phyloP scores from a whole-genome alignment of 2,113 vertebrate genomes.

The Mugil cephalus region DNA sequence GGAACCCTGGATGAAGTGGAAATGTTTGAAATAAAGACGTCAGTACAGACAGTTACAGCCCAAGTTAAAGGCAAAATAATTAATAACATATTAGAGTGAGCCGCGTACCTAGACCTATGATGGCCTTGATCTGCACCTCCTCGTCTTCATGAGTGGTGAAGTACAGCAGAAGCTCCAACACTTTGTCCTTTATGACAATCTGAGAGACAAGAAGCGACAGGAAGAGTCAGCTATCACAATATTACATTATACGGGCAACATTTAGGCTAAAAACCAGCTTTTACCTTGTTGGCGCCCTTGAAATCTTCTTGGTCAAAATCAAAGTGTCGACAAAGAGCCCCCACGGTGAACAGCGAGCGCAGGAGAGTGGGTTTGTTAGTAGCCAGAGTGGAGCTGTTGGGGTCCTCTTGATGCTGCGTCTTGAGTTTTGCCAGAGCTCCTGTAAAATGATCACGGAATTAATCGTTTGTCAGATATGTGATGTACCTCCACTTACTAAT shows the following conservation, averaged over 20 bases:
- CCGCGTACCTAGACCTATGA: constrained; percentile 94
- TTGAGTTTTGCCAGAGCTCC: constrained; percentile 97
- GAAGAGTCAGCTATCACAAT: constrained; percentile 11
- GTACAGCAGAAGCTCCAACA: constrained; percentile 96
- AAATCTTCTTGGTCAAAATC: constrained; percentile 98
- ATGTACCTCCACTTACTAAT: too few relatives aligned
- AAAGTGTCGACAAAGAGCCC: constrained; percentile 96
- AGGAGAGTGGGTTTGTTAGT: constrained; percentile 95
- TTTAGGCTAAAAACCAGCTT: not conserved
- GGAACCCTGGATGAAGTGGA: constrained; percentile 87
- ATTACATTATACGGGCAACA: not conserved
- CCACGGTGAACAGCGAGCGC: constrained; percentile 97
- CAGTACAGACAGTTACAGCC: not conserved
- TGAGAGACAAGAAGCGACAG: constrained; percentile 50
- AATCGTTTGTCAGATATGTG: too few relatives aligned
- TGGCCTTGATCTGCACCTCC: constrained; percentile 98
- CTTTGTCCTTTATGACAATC: constrained; percentile 99
- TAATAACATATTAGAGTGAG: not conserved
- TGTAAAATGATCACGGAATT: constrained; percentile 72
- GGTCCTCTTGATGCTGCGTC: constrained; percentile 94
- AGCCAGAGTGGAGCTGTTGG: constrained; percentile 90
- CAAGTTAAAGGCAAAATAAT: not conserved
- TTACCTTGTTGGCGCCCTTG: constrained; percentile 97
- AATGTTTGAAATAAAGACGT: not conserved
- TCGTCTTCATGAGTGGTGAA: constrained; percentile 98